Percentiles rank a stretch among this genome's conserved stretches.
These are phyloP conservation scores for Coregonus sp. DNA, from an alignment of 2,797 vertebrate species.

Conservation along the genomic window DNA sequence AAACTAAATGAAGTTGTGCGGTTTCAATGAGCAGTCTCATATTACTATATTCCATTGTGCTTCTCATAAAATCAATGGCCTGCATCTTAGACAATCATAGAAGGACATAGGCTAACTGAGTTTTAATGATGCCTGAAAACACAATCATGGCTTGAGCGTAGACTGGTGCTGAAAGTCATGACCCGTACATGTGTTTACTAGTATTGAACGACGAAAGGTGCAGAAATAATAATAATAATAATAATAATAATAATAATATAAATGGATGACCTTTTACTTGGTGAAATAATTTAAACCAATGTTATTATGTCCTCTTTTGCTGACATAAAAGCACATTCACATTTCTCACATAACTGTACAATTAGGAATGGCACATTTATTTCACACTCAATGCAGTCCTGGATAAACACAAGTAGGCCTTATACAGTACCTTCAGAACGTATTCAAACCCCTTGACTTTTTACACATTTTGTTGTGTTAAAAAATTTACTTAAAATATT, in stretches of 20 bases:
- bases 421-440: no score
- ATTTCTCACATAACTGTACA: no score
- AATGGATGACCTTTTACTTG: no score
- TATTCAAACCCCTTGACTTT: no score
- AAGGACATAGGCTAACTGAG: conserved; percentile 12
- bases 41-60: not conserved
- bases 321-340: no score
- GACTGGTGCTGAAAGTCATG: conserved; percentile 10
- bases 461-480: no score
- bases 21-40: not conserved
- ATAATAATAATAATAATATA: no score
- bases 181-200: conserved; percentile 1
- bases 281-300: conserved; percentile 15
- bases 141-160: not conserved
- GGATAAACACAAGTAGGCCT: not conserved
- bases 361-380: not conserved
- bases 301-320: no score
- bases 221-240: no score
- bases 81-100: not conserved
- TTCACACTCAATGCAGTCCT: not conserved
- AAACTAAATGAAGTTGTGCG: not conserved
- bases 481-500: no score
- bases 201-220: not conserved
- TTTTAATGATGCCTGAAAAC: conserved; percentile 33
- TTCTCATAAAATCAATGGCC: not conserved